A percentile compares a stretch with the other conserved stretches of the same genome.
phyloP scores from a whole-genome alignment of 2,797 vertebrate genomes.

The Cyprinodon diabolis region DNA sequence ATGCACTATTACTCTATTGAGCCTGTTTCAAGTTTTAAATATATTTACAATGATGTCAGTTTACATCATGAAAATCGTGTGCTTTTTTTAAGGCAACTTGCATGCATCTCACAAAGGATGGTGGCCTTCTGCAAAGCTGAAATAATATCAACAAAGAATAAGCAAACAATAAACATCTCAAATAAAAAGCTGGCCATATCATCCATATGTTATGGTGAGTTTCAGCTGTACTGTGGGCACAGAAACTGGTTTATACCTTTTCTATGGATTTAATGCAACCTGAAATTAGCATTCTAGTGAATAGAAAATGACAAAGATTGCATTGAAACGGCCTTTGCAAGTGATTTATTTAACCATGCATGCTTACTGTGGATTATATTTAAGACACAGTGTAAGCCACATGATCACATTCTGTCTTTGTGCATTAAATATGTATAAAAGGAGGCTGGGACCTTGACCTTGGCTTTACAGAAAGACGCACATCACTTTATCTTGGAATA shows the following conservation, averaged over 20 bases:
- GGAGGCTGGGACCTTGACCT: conserved; percentile 83
- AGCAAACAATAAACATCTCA: conserved; percentile 28
- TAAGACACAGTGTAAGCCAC: conserved; percentile 49
- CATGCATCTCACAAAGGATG: conserved; percentile 44
- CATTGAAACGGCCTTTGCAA: conserved; percentile 21
- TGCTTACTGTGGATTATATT: conserved; percentile 16
- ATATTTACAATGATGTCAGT: conserved; percentile 30
- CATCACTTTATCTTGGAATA: conserved; percentile 93
- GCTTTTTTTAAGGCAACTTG: conserved; percentile 23
- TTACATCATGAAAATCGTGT: conserved; percentile 4
- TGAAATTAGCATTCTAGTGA: conserved; percentile 22
- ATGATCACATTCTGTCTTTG: conserved; percentile 65
- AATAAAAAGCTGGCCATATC: conserved; percentile 42
- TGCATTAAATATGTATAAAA: conserved; percentile 87
- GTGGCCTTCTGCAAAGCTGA: conserved; percentile 12
- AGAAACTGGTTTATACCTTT: conserved; percentile 31
- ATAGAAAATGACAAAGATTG: conserved; percentile 54
- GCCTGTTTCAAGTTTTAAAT: not conserved
- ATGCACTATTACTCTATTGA: no score
- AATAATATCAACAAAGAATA: conserved; percentile 38
- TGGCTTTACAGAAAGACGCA: conserved; percentile 85
- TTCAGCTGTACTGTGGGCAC: conserved; percentile 54
- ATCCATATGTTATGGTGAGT: conserved; percentile 46
- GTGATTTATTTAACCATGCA: conserved; percentile 29
- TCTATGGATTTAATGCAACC: conserved; percentile 19